phyloP scores from a whole-genome alignment of 2,888 invertebrate species.

The Drosophila monieri region DNA sequence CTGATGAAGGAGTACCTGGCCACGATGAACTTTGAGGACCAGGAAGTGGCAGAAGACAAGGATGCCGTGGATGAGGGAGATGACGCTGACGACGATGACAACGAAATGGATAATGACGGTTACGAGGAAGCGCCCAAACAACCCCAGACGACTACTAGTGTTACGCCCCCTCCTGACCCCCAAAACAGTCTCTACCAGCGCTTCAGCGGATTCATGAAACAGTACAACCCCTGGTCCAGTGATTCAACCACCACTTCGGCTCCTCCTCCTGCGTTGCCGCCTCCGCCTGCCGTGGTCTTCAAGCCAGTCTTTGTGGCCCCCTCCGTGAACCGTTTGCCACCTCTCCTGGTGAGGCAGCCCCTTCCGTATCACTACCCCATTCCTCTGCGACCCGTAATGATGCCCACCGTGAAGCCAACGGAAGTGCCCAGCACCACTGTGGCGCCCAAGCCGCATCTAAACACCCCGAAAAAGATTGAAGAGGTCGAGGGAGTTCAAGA shows the following conservation, averaged over 20 bases:
- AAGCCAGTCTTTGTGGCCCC: conserved; percentile 46
- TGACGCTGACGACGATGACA: conserved; percentile 40
- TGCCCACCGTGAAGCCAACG: not conserved
- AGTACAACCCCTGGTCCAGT: conserved; percentile 63
- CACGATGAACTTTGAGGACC: conserved; percentile 65
- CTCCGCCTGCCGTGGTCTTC: conserved; percentile 20
- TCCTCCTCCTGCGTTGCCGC: conserved; percentile 8
- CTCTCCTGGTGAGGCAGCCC: conserved; percentile 57
- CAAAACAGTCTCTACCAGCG: conserved; percentile 59
- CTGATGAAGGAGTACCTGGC: conserved; percentile 77
- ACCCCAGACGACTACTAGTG: conserved; percentile 13
- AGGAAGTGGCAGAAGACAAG: conserved; percentile 17
- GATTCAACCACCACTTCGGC: conserved; percentile 9
- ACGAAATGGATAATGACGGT: conserved; percentile 39
- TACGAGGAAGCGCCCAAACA: conserved; percentile 34
- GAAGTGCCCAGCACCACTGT: conserved; percentile 14
- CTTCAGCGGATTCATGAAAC: conserved; percentile 62
- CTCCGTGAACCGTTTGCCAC: conserved; percentile 26
- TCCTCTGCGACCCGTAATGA: conserved; percentile 59
- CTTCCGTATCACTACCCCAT: conserved; percentile 78
- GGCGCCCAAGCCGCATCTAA: conserved; percentile 58
- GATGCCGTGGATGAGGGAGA: conserved; percentile 15
- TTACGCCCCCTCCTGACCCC: conserved; percentile 19
- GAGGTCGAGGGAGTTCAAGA: conserved; percentile 9
- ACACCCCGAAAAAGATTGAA: conserved; percentile 57